A percentile compares a stretch with the other conserved stretches of the same genome.
Conservation (phyloP, 2,888 invertebrate species). For the Sthenelais limicola region DNA sequence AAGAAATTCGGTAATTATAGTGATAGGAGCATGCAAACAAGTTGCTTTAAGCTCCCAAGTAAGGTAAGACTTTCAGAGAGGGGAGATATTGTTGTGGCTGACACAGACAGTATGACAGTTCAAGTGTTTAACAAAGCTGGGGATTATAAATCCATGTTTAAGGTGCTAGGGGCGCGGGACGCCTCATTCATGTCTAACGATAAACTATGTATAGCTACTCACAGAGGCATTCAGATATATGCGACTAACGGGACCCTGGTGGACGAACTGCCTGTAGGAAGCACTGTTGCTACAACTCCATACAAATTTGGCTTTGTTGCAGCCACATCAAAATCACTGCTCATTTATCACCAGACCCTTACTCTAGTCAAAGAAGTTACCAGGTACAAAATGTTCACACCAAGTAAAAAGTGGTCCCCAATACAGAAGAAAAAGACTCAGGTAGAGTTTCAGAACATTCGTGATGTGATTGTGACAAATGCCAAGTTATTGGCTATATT, state of each 20-base stretch:
- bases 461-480: slow-evolving; percentile 40
- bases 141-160: slow-evolving; percentile 46
- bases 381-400: slow-evolving; percentile 4
- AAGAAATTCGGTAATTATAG: slow-evolving; percentile 47
- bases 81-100: slow-evolving; percentile 41
- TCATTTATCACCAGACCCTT: slow-evolving; percentile 33
- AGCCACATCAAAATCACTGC: slow-evolving; percentile 33
- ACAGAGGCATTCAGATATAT: slow-evolving; percentile 48
- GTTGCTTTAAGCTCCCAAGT: slow-evolving; percentile 44
- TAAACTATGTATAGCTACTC: slow-evolving; percentile 44
- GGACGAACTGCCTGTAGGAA: slow-evolving; percentile 33
- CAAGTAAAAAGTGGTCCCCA: slow-evolving; percentile 8
- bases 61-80: slow-evolving; percentile 41
- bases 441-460: slow-evolving; percentile 40
- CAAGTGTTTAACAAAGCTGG: slow-evolving; percentile 47
- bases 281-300: slow-evolving; percentile 21
- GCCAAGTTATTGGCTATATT: too few relatives aligned
- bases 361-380: slow-evolving; percentile 33
- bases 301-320: slow-evolving; percentile 47
- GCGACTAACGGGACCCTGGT: slow-evolving; percentile 3
- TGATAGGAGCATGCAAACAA: slow-evolving; percentile 40
- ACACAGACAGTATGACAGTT: slow-evolving; percentile 43
- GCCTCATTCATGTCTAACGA: slow-evolving; percentile 41
- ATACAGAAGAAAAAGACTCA: slow-evolving; percentile 29
- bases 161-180: slow-evolving; percentile 44